A percentile compares a stretch with the other conserved stretches of the same genome.
Evolutionary conservation across 1,140 invertebrate species (phyloP).

Genomic region (Zaprionus lachaisei): DNA sequence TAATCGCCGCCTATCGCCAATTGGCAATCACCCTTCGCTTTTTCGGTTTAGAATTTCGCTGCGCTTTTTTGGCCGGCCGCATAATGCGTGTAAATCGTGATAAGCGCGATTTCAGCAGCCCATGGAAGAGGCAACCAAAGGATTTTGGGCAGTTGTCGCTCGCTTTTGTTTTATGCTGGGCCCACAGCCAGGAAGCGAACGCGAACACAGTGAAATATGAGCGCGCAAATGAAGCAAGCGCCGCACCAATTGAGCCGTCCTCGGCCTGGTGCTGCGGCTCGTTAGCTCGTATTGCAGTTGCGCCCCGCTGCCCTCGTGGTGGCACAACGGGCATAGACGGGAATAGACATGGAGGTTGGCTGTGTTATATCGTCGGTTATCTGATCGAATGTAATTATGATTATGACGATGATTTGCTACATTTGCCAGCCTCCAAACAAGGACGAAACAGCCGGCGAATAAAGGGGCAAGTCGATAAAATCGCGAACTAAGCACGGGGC

Average conservation of each 20-base stretch:
- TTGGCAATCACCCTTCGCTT: constrained; percentile 20
- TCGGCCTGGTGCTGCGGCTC: constrained; percentile 33
- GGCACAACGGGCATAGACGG: background rate
- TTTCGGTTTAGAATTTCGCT: constrained; percentile 77
- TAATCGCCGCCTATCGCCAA: constrained; percentile 52
- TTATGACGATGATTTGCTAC: constrained; percentile 83
- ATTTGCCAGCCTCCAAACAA: constrained; percentile 53
- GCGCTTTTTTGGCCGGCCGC: constrained; percentile 66
- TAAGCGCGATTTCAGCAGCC: constrained; percentile 65
- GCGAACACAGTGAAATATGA: constrained; percentile 70
- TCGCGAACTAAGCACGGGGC: constrained; percentile 19
- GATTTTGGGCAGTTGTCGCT: constrained; percentile 62
- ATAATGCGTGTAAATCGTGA: constrained; percentile 80
- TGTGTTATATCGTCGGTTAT: constrained; percentile 59
- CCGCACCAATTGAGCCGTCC: constrained; percentile 52
- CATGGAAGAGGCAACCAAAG: constrained; percentile 43
- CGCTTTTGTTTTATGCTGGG: constrained; percentile 63
- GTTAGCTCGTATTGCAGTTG: constrained; percentile 80
- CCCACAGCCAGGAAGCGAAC: constrained; percentile 28
- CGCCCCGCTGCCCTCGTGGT: constrained; percentile 44
- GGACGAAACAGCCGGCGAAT: constrained; percentile 10
- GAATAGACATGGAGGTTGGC: constrained; percentile 16
- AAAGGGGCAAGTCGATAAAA: constrained; percentile 44
- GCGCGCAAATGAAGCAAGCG: constrained; percentile 75
- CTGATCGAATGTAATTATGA: constrained; percentile 84